Evolutionary conservation across 2,113 vertebrate genomes (phyloP).

Genomic region (Verasper variegatus): DNA sequence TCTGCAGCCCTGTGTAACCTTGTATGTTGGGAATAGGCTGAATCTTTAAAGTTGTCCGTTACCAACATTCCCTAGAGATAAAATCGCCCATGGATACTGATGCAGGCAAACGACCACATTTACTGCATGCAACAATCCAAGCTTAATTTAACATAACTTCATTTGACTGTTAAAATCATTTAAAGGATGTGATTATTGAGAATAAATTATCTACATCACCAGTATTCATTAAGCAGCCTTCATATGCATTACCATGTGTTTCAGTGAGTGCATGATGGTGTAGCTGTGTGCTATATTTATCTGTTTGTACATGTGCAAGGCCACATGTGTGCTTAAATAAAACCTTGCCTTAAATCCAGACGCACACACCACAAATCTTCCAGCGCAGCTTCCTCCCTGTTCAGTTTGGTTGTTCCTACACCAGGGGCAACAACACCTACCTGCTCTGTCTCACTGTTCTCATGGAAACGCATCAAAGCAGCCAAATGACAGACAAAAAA

Average conservation of each 20-base stretch:
- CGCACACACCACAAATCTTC: conserved; percentile 43
- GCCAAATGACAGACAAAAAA: conserved; percentile 52
- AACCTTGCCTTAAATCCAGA: conserved; percentile 17
- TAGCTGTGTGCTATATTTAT: neutral
- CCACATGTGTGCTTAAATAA: conserved; percentile 4
- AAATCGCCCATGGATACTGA: conserved; percentile 17
- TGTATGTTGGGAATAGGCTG: conserved; percentile 38
- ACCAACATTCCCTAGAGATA: conserved; percentile 35
- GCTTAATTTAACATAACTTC: neutral
- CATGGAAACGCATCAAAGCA: conserved; percentile 77
- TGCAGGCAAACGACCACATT: neutral
- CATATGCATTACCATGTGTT: neutral
- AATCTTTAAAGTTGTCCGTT: conserved; percentile 44
- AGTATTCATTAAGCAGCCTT: neutral
- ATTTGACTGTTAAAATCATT: neutral
- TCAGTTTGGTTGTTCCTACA: conserved; percentile 60
- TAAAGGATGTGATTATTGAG: neutral
- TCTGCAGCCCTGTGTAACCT: conserved; percentile 63
- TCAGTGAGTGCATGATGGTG: neutral
- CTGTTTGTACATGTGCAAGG: conserved; percentile 7
- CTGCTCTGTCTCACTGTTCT: conserved; percentile 69
- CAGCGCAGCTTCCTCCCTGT: conserved; percentile 43
- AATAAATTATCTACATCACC: neutral
- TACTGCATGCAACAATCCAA: neutral
- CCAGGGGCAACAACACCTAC: conserved; percentile 70